Base-by-base conservation (phyloP, 2,888 invertebrate genomes). In the Miltochrista miniata region DNA sequence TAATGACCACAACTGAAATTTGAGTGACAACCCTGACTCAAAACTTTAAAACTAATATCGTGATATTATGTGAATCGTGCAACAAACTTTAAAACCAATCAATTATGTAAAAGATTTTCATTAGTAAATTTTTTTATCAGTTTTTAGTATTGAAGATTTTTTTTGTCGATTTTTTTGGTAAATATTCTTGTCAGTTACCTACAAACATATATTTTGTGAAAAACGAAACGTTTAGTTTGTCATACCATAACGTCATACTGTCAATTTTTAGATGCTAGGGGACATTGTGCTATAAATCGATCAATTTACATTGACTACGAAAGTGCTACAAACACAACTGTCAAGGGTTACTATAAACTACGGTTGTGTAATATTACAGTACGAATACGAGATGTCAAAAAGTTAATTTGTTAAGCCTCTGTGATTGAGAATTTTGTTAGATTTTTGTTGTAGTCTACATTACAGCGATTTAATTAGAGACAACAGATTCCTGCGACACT, bases 371-470 rank as follows among this genome's bases (percentile, higher is more conserved):
- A 43, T 51, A 56, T 54, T 48, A 51, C 30, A 56, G 48, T 49
- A 51, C 44, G 37, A 57, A 61, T 57, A 51, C 44, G 37, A 57
- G 59, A 59, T 52, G 62, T 62, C 62, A 61, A 55, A 59, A 54
- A 55, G 40, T 48, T 56, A 62, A 57, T 45, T 61, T 54, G 55
- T 38, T 59, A 52, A 47, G 47, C 61, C 48, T 66, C 60, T 58
- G 54, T 72, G 68, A 71, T 69, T 68, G 59, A 58, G 51, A 52
- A 59, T 64, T 60, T 59, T 52, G 45, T 47, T 34, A 45, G 49
- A 55, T 57, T 59, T 51, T 59, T 56, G 51, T 56, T 55, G 51
- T 49, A 47, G 29, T 54, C 35, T 14, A 53, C 30, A 54, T 42
- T 56, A 57, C 38, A 57, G 48, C 46, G 48, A 54, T 51, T 40